phyloP scores from a whole-genome alignment of 2,888 invertebrate species.

The Nomada flava region DNA sequence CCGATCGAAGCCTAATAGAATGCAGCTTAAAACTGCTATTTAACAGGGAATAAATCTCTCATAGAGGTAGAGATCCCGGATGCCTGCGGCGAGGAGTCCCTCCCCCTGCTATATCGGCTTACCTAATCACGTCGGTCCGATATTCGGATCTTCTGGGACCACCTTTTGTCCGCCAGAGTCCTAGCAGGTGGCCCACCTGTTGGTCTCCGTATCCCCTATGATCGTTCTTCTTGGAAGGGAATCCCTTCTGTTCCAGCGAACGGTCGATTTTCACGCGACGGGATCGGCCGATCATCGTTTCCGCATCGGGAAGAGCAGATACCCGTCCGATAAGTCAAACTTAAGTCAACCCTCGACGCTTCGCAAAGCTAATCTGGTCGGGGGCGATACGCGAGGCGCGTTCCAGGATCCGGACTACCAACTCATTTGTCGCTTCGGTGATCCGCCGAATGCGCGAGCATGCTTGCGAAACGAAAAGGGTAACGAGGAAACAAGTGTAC shows the following conservation, averaged over 20 bases:
- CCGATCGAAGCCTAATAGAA: constrained; percentile 31
- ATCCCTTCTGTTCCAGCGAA: not conserved
- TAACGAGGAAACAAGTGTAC: not conserved
- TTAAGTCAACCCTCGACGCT: no score
- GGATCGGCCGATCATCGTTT: constrained; percentile 15
- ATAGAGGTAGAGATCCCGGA: constrained; percentile 5
- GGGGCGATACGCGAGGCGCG: no score
- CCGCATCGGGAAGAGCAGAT: not conserved
- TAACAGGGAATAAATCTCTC: constrained; percentile 53
- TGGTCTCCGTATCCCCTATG: not conserved
- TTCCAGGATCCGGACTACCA: no score
- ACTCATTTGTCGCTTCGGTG: no score
- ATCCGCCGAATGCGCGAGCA: no score
- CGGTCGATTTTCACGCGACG: not conserved
- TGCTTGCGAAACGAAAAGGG: no score
- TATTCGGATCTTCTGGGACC: constrained; percentile 28
- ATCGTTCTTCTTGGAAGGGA: constrained; percentile 8
- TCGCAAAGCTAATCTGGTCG: no score
- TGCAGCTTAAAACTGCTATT: constrained; percentile 20
- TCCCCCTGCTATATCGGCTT: constrained; percentile 59
- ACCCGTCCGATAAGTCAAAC: no score
- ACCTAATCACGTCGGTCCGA: constrained; percentile 73
- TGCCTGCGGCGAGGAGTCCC: constrained; percentile 76
- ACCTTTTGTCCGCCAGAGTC: constrained; percentile 1
- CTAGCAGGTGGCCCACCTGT: constrained; percentile 61